phyloP scores from a whole-genome alignment of 2,888 invertebrate species.

The Drosophila quinaria region DNA sequence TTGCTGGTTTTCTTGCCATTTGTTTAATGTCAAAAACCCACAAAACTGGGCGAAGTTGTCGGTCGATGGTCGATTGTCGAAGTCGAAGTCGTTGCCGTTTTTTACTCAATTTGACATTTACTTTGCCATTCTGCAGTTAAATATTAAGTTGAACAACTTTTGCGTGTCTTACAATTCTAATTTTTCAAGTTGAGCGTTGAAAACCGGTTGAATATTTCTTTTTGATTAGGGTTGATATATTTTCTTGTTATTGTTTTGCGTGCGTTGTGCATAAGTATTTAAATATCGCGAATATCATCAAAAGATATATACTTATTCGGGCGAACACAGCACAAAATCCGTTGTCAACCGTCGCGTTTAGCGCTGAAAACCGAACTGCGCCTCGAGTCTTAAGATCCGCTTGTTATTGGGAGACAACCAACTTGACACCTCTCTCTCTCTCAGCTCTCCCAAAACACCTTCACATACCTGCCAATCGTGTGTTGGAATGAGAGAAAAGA shows the following conservation, averaged over 20 bases:
- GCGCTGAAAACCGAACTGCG: constrained; percentile 58
- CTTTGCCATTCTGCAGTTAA: constrained; percentile 45
- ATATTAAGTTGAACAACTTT: constrained; percentile 36
- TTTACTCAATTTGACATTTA: constrained; percentile 64
- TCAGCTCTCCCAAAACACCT: constrained; percentile 29
- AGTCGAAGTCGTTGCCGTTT: neutral
- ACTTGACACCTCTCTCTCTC: constrained; percentile 20
- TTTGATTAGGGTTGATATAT: constrained; percentile 51
- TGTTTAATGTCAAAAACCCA: constrained; percentile 65
- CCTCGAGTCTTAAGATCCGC: constrained; percentile 45
- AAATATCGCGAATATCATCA: constrained; percentile 50
- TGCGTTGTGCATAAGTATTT: constrained; percentile 59
- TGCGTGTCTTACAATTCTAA: constrained; percentile 62
- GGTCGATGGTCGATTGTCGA: constrained; percentile 15
- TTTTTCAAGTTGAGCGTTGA: constrained; percentile 38
- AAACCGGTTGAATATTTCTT: constrained; percentile 65
- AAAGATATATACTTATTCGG: constrained; percentile 14
- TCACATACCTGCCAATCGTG: constrained; percentile 8
- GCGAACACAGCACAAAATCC: constrained; percentile 8
- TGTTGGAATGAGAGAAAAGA: neutral
- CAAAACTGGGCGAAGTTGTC: constrained; percentile 52
- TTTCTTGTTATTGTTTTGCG: constrained; percentile 52
- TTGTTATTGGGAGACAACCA: constrained; percentile 50
- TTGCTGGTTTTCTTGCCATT: constrained; percentile 43
- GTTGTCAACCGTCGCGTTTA: constrained; percentile 56